Evolutionary conservation across 2,888 invertebrate genomes (phyloP), one percentile per base, ranked within the genome.

Genomic region (Polydrusus tereticollis): DNA sequence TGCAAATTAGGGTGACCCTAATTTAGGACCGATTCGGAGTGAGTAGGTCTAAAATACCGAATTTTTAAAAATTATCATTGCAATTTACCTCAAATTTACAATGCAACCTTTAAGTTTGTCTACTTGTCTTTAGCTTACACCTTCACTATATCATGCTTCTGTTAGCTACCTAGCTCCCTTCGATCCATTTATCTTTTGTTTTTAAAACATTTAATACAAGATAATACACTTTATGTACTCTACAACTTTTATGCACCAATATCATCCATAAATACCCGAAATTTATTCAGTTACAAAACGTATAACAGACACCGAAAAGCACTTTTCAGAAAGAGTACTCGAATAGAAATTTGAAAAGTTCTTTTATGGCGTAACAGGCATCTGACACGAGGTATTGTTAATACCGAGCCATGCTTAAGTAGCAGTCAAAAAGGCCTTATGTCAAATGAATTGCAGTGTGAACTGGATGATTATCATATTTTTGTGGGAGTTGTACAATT

Each of bases 381-480:
- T 16, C 58, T 70, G 70, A 70, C 70, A 70, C n/a, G 70, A 23
- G 38, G 58, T 59, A 70, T 70, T 70, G 70, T 70, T 70, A 63
- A 69, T 69, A 55, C 57, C 21, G 45, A 69, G 57, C 43, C 69
- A 63, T 63, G 70, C 64, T 64, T 70, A 69, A 68, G 69, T 60
- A 60, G 68, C 60, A 55, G 23, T n/a, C 47, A 23, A 21, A 67
- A 21, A 33, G 67, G 60, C 50, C 50, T 47, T 63, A 63, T 63
- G 47, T 47, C 63, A 10, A 45, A 60, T 26, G 60, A 60, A 26
- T 60, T 26, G 23, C n/a, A 26, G 7, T 16, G 43, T 16, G 60
- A 63, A 50, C 33, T 36, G 33, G 50, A 63, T 63, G 63, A 50
- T 62, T 43, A 60, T 60, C 43, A 41, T 26, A 60, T 60, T 62